These are phyloP conservation scores for Sphaeramia orbicularis DNA, from an alignment of 2,797 vertebrate genomes.

Conservation along the genomic window DNA sequence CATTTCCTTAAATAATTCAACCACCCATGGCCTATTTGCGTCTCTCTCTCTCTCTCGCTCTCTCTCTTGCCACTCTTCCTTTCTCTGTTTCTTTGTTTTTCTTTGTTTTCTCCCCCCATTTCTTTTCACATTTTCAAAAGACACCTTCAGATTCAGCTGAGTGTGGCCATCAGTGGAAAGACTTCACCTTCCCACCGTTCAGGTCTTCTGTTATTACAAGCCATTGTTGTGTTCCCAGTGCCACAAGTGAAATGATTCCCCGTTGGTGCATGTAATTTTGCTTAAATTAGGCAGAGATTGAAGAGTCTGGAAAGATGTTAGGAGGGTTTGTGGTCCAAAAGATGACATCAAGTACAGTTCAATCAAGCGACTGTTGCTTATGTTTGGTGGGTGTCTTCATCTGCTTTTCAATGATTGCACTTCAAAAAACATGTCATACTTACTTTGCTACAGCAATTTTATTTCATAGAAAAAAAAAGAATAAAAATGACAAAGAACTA, in stretches of 20 bases:
- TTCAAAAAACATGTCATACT: no score
- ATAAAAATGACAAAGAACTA: no score
- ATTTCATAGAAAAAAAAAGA: no score
- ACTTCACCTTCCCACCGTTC: constrained; percentile 40
- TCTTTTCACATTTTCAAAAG: neutral
- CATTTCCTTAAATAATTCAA: no score
- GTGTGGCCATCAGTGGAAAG: constrained; percentile 14
- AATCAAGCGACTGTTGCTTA: constrained; percentile 1
- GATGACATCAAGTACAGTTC: neutral
- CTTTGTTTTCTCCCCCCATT: no score
- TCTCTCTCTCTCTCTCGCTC: neutral
- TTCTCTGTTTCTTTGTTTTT: no score
- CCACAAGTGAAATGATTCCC: constrained; percentile 53
- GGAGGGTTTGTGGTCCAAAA: neutral
- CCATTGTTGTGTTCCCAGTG: constrained; percentile 30
- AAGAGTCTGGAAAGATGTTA: constrained; percentile 9
- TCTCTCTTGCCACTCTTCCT: neutral
- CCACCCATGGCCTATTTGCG: no score
- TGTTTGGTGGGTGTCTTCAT: neutral
- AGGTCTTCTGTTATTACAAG: constrained; percentile 51
- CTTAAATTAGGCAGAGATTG: constrained; percentile 23
- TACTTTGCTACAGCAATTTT: no score
- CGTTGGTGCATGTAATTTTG: constrained; percentile 33
- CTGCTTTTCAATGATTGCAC: neutral
- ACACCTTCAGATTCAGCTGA: constrained; percentile 27